A percentile compares a stretch with the other conserved stretches of the same genome.
Evolutionary conservation across 2,888 invertebrate genomes (phyloP).

Genomic region (Drymonia ruficornis): DNA sequence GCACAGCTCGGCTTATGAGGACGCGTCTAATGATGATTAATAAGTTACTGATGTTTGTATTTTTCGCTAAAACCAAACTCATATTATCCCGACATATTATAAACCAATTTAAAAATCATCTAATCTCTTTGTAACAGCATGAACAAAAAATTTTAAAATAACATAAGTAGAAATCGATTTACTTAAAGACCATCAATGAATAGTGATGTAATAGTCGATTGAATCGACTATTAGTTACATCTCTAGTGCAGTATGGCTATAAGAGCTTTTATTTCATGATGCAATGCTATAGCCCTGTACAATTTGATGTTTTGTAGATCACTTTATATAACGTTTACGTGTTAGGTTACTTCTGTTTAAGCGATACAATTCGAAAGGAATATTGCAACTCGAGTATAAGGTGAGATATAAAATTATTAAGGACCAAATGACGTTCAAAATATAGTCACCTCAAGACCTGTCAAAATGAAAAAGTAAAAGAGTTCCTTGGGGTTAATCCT

Average conservation of each 20-base stretch:
- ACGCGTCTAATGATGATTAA: too few relatives aligned
- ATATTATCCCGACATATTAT: too few relatives aligned
- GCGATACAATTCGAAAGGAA: not conserved
- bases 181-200: constrained; percentile 2
- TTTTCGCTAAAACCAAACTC: too few relatives aligned
- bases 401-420: too few relatives aligned
- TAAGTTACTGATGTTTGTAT: too few relatives aligned
- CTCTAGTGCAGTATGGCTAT: not conserved
- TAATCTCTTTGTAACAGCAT: too few relatives aligned
- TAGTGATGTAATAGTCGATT: not conserved
- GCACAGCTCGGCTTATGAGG: too few relatives aligned
- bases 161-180: constrained; percentile 3
- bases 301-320: not conserved
- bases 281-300: not conserved
- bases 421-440: too few relatives aligned
- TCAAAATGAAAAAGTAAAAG: too few relatives aligned
- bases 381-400: not conserved
- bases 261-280: not conserved
- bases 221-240: constrained; percentile 1
- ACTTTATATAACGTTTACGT: not conserved
- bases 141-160: not conserved
- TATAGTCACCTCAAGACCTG: too few relatives aligned
- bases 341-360: not conserved
- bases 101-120: too few relatives aligned
- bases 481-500: too few relatives aligned